A percentile compares a stretch with the other conserved stretches of the same genome.
Evolutionary conservation across 2,888 invertebrate genomes (phyloP).

Genomic region (Alsophila aescularia): DNA sequence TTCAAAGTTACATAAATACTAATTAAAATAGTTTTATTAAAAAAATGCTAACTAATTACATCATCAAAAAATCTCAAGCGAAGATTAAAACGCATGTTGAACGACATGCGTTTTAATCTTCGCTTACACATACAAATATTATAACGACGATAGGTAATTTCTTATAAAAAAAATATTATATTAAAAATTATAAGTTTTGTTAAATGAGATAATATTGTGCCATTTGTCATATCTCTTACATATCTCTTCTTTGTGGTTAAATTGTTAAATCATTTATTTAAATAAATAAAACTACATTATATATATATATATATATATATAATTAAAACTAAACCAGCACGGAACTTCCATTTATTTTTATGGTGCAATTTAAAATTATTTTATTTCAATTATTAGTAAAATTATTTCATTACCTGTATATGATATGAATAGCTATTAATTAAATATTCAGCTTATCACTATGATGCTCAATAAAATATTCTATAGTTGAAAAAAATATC

Average conservation of each 20-base stretch:
- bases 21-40: not conserved
- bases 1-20: not conserved
- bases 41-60: no score
- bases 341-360: slow-evolving; percentile 47
- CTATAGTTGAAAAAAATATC: slow-evolving; percentile 41
- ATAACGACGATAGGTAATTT: no score
- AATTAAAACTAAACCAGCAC: slow-evolving; percentile 35
- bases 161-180: no score
- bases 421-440: not conserved
- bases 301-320: slow-evolving; percentile 25
- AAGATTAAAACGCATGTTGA: no score
- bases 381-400: slow-evolving; percentile 1
- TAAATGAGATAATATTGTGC: slow-evolving; percentile 46
- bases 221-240: slow-evolving; percentile 60
- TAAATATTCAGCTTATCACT: slow-evolving; percentile 51
- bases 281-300: slow-evolving; percentile 27
- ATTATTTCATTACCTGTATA: not conserved
- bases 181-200: no score
- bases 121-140: no score
- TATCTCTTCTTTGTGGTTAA: slow-evolving; percentile 43
- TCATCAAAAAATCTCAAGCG: no score
- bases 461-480: slow-evolving; percentile 59
- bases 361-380: slow-evolving; percentile 8
- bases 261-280: not conserved
- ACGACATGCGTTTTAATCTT: no score